Conservation (phyloP, 2,888 invertebrate genomes). For the Xestia xanthographa region DNA sequence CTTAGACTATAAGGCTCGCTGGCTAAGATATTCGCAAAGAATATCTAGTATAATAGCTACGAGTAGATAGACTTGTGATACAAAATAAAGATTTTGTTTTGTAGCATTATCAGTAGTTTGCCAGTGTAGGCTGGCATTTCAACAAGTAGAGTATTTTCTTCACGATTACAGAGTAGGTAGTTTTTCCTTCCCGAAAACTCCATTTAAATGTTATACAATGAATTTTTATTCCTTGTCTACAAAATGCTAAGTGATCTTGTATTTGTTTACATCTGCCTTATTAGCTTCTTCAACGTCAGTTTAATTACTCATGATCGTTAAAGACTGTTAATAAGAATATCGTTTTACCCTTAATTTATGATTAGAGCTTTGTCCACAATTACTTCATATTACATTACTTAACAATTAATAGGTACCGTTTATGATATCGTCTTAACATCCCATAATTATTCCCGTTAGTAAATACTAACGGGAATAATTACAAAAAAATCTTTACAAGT, state of each 20-base stretch:
- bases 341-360: constrained; percentile 22
- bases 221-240: background rate
- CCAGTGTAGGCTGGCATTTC: background rate
- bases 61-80: background rate
- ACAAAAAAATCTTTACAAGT: no score
- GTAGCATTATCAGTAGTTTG: no score
- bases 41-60: background rate
- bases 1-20: background rate
- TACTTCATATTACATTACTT: constrained; percentile 10
- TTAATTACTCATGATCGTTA: constrained; percentile 17
- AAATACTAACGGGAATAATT: no score
- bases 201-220: background rate
- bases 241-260: background rate
- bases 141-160: background rate
- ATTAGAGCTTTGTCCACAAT: constrained; percentile 1
- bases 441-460: background rate
- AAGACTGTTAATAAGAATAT: constrained; percentile 17
- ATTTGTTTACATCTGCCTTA: background rate
- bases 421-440: background rate
- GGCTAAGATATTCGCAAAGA: background rate
- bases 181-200: background rate
- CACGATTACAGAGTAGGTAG: background rate
- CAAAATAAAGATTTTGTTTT: background rate
- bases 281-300: background rate
- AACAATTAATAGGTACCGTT: background rate